Percentiles rank a stretch among this genome's conserved stretches.
Evolutionary conservation across 2,113 vertebrate species (phyloP).

Genomic region (Caretta caretta): DNA sequence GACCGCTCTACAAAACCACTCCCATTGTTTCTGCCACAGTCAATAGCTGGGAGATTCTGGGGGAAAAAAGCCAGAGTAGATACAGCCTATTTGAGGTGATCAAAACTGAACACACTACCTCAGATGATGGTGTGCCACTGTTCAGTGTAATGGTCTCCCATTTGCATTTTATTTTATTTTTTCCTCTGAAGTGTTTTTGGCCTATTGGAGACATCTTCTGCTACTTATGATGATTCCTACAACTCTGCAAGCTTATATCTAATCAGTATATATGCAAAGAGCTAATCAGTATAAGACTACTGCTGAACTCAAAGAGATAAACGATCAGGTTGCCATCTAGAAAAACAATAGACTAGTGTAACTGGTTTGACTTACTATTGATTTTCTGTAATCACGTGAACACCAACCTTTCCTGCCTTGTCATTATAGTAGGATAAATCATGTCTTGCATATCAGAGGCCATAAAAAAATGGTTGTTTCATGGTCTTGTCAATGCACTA

Average conservation of each 20-base stretch:
- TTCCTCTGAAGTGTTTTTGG: not conserved
- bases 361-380: not conserved
- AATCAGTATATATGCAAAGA: not conserved
- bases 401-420: not conserved
- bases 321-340: not conserved
- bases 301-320: conserved; percentile 4
- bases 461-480: conserved; percentile 23
- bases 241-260: not conserved
- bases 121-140: not conserved
- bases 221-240: not conserved
- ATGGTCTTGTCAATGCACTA: not conserved
- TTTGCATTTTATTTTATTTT: not conserved
- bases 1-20: not conserved
- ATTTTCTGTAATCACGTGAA: conserved; percentile 16
- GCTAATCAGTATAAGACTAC: not conserved
- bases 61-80: not conserved
- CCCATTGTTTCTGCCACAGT: not conserved
- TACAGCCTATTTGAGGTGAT: not conserved
- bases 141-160: not conserved
- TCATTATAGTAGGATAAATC: conserved; percentile 20
- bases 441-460: not conserved
- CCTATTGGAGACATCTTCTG: not conserved
- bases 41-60: not conserved
- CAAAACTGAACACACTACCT: not conserved
- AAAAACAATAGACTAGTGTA: not conserved